Evolutionary conservation across 1,140 invertebrate genomes (phyloP).

Genomic region (Mactra quadrangularis): DNA sequence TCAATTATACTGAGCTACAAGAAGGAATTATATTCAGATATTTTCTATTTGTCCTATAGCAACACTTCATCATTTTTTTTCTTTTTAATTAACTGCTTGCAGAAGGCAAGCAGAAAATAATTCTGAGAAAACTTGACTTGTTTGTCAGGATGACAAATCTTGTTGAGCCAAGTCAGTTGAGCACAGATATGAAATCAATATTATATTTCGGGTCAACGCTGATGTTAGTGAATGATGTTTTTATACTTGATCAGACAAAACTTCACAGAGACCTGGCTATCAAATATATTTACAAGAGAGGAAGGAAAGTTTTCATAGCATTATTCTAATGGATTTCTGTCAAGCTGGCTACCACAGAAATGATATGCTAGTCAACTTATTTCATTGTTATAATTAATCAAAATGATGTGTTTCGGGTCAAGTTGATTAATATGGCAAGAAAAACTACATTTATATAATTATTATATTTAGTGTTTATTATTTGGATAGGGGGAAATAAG

Average conservation of each 20-base stretch:
- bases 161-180: constrained; percentile 29
- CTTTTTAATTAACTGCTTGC: constrained; percentile 27
- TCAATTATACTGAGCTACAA: too few relatives aligned
- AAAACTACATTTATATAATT: too few relatives aligned
- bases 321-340: too few relatives aligned
- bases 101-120: constrained; percentile 9
- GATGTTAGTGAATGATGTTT: constrained; percentile 59
- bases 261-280: not conserved
- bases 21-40: too few relatives aligned
- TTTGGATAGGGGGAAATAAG: too few relatives aligned
- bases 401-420: too few relatives aligned
- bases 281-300: constrained; percentile 39
- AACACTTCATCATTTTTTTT: constrained; percentile 1
- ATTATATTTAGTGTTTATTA: too few relatives aligned
- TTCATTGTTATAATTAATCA: too few relatives aligned
- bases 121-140: constrained; percentile 17
- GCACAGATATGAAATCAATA: constrained; percentile 62
- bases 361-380: too few relatives aligned
- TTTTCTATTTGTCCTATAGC: constrained; percentile 7
- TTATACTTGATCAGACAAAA: constrained; percentile 48
- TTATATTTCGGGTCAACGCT: constrained; percentile 60
- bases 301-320: not conserved
- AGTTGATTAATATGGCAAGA: too few relatives aligned
- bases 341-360: too few relatives aligned
- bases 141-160: constrained; percentile 58